A percentile compares a stretch with the other conserved stretches of the same genome.
These are phyloP conservation scores for Herpetotheres cachinnans DNA, from an alignment of 2,113 vertebrate genomes.

Conservation along the genomic window DNA sequence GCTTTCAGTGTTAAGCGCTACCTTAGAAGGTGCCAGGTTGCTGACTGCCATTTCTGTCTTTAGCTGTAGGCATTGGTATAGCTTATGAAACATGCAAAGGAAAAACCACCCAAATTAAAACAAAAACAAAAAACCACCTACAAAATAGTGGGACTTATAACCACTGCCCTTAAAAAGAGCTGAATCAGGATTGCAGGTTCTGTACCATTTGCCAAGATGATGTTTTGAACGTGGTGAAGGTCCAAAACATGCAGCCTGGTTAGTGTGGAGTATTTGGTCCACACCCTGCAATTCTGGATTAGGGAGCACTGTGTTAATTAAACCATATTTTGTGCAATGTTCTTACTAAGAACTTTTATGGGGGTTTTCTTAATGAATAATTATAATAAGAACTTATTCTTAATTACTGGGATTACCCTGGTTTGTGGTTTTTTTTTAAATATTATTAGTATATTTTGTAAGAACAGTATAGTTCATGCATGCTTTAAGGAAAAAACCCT, in stretches of 20 bases:
- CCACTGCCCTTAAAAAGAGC: neutral
- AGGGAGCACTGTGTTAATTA: neutral
- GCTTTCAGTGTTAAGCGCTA: neutral
- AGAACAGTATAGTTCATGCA: neutral
- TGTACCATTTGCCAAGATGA: neutral
- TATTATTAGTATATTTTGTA: neutral
- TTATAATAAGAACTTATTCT: neutral
- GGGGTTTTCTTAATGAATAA: neutral
- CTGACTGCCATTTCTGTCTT: neutral
- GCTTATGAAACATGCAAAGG: neutral
- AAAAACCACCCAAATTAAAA: neutral
- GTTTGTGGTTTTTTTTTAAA: neutral
- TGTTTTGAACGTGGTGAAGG: neutral
- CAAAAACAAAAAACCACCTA: fast-evolving
- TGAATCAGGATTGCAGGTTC: neutral
- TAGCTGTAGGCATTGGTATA: neutral
- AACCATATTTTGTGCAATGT: neutral
- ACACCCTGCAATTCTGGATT: neutral
- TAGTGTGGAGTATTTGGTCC: neutral
- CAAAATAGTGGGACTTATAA: neutral
- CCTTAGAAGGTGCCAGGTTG: neutral
- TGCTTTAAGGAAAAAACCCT: neutral
- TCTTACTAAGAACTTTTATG: neutral
- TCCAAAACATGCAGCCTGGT: neutral
- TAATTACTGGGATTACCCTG: neutral